Evolutionary conservation across 2,797 vertebrate species (phyloP), one percentile per base, ranked within the genome.

Genomic region (Triplophysa yarkandensis): DNA sequence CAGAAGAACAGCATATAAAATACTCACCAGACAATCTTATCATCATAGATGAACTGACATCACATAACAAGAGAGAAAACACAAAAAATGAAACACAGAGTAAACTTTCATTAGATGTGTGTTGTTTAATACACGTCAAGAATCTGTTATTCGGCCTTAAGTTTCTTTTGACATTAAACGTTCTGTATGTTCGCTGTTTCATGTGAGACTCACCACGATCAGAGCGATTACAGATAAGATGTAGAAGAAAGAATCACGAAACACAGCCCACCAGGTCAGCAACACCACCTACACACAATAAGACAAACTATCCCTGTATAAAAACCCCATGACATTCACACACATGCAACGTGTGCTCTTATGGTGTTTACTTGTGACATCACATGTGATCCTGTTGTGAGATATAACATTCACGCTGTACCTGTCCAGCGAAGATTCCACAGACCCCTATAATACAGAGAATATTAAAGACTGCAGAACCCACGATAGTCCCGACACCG

Each of bases 401-500:
- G 9, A 23, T 21, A 14, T 13, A 13, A 50, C 48, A 73, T 60
- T 67, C 39, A 16, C 68, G 84, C 85, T n/a, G 55, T 80, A 98
- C 97, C 95, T 99, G 97, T 81, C 97, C 97, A 1, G 96, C 97
- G 34, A 98, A 99, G 17, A 99, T 87, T 43, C 97, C 97, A 30
- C 97, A 99, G 39, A 99, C 97, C 36, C 97, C 97, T 32, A 98
- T 95, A 85, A 99, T 98, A 83, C 96, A 99, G 19, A 99, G 93
- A 82, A 98, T 95, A 89, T 99, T 99, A 90, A 99, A 99, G 84
- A 98, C 97, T 0, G 97, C 97, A 3, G 96, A 99, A 82, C 97
- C 97, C 0, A 98, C 97, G 72, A 99, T 99, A 80, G 97, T 99
- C 36, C 97, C 97, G 63, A 99, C 95, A 71, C 97, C 97, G 16